Conservation (phyloP, 2,888 invertebrate genomes). For the Patella pellucida region DNA sequence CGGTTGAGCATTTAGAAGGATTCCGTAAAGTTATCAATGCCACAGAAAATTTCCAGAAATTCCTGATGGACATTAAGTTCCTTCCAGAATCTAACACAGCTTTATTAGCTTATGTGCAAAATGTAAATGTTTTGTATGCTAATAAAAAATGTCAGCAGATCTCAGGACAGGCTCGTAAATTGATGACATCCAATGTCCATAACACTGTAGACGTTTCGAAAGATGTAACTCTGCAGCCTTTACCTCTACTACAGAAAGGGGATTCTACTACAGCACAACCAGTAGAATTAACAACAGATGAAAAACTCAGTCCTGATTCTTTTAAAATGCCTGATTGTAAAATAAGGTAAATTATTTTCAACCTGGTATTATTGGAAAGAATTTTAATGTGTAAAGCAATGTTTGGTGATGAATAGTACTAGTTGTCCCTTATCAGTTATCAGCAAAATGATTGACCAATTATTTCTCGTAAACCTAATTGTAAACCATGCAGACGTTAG, state of each 20-base stretch:
- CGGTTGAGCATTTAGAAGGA: conserved; percentile 79
- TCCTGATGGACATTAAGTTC: conserved; percentile 74
- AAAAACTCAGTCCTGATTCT: conserved; percentile 55
- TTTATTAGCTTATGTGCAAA: conserved; percentile 80
- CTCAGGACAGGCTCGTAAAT: conserved; percentile 78
- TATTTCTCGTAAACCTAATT: too few species aligned
- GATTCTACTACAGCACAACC: conserved; percentile 42
- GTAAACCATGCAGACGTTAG: too few species aligned
- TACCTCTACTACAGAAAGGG: conserved; percentile 45
- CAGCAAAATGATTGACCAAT: too few species aligned
- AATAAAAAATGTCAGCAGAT: conserved; percentile 83
- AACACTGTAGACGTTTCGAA: conserved; percentile 73
- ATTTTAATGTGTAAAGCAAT: too few species aligned
- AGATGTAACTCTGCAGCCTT: conserved; percentile 49
- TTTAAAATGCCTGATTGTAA: conserved; percentile 74
- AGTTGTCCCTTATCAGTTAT: too few species aligned
- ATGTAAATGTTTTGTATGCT: conserved; percentile 83
- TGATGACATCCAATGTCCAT: conserved; percentile 87
- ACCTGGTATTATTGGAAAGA: too few species aligned
- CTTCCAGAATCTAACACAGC: conserved; percentile 66
- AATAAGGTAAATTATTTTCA: conserved; percentile 75
- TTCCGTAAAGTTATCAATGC: conserved; percentile 78
- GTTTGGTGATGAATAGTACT: too few species aligned
- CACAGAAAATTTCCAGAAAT: conserved; percentile 79
- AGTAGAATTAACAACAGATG: conserved; percentile 46